Percentiles rank a stretch among this genome's conserved stretches.
Evolutionary conservation across 2,797 vertebrate genomes (phyloP).

Genomic region (Macroramphosus scolopax): DNA sequence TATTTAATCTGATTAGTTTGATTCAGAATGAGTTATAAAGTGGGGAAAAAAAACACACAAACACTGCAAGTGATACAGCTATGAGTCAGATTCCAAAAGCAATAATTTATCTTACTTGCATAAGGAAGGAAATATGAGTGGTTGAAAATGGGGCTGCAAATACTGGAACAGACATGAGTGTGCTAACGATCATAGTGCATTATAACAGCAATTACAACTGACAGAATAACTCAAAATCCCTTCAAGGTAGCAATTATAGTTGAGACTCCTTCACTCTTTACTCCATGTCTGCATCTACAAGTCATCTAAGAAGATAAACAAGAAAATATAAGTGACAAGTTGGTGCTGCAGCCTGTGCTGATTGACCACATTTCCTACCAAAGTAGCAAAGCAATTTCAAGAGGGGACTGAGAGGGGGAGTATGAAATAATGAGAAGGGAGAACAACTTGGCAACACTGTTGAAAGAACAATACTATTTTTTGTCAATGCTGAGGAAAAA

Average conservation of each 20-base stretch:
- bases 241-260: slow-evolving; percentile 25
- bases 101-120: slow-evolving; percentile 36
- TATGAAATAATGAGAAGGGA: background rate
- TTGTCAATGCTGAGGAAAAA: slow-evolving; percentile 41
- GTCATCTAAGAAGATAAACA: slow-evolving; percentile 30
- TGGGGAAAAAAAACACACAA: slow-evolving; percentile 16
- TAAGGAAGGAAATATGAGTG: slow-evolving; percentile 21
- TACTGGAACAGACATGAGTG: slow-evolving; percentile 6
- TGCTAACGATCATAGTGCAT: slow-evolving; percentile 17
- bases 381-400: slow-evolving; percentile 34
- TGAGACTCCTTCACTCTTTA: too few species aligned
- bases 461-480: slow-evolving; percentile 52
- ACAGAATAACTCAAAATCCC: slow-evolving; percentile 31
- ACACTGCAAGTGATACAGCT: slow-evolving; percentile 17
- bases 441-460: slow-evolving; percentile 31
- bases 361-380: slow-evolving; percentile 52
- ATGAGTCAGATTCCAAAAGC: slow-evolving; percentile 25
- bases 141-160: slow-evolving; percentile 28
- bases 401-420: slow-evolving; percentile 17
- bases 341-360: slow-evolving; percentile 11
- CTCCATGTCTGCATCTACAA: slow-evolving; percentile 20
- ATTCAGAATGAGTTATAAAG: slow-evolving; percentile 25
- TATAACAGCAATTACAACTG: slow-evolving; percentile 28
- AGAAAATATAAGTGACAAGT: slow-evolving; percentile 36
- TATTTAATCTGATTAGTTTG: slow-evolving; percentile 27